Base-by-base conservation (phyloP, 1,140 invertebrate species). In the Vollenhovia emeryi region DNA sequence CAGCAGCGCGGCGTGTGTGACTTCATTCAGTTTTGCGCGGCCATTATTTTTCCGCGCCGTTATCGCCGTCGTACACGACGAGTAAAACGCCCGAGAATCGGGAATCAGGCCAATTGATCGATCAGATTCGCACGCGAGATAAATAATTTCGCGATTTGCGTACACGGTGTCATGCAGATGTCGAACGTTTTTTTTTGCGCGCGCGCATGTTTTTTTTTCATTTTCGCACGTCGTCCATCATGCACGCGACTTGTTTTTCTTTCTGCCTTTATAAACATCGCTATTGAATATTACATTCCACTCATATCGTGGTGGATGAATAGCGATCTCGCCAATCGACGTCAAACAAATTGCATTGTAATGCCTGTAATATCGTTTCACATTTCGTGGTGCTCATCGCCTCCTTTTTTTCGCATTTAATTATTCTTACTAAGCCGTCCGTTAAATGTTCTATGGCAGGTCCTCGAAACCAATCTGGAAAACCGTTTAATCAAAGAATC, bases 11-110 rank as follows among this genome's bases (percentile, higher is more conserved):
- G 24, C 73, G 24, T 76, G 27, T 55, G 59, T 30, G 80, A 75
- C 36, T 68, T 76, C 48, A 79, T 79, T 85, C 45, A 68, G 50
- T 59, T 59, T 79, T 13, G 13, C n/a, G 24, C 27, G 60, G 24
- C 24, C 43, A 84, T 76, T 64, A 84, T 75, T 84, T 84, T 84
- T 62, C 21, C 36, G 11, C 52, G 55, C 50, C 30, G 80, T 84
- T 84, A 84, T 76, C 55, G 30, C 59, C 50, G 30, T 76, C 64
- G 76, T 66, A 55, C 83, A 24, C 33, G 36, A 21, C 30, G 30
- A n/a, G 7, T 62, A n/a, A n/a, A 13, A 43, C 48, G 69, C 45
- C 33, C 50, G 59, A 66, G 74, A 55, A 85, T 85, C 18, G 73
- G n/a, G 11, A 40, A 84, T 84, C 45, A 11, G 18, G 15, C 55